Base-by-base conservation (phyloP, 2,113 vertebrate genomes). In the Periophthalmus modestus region DNA sequence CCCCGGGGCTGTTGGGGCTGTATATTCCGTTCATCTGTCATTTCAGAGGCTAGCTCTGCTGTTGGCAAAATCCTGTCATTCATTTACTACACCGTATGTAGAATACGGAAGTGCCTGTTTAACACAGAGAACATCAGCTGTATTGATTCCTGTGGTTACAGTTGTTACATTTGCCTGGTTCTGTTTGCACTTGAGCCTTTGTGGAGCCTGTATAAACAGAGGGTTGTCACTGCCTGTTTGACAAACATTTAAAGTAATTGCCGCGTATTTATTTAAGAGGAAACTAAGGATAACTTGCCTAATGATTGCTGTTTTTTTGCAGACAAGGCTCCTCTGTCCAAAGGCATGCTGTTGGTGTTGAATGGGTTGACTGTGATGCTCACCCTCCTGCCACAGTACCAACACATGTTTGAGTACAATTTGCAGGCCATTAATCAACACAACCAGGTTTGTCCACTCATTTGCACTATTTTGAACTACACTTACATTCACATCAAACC, bases 321-420 rank as follows among this genome's bases (percentile, higher is more conserved):
- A 94, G 94, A 94, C 83, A 94, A 92, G 83, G 93, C 93, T 73
- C 94, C 94, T 21, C 85, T 94, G 82, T 94, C 86, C 2, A 94
- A 94, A 87, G 84, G 89, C 76, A 86, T 94, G 52, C 87, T 94
- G 71, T 69, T 94, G 81, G 77, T 94, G 61, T 89, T 93, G 33
- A 90, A 85, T 67, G 92, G 90, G 36, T 82, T 94, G 77, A 89
- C 93, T 7, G 87, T 93, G 72, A 88, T 93, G 88, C 83, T 94
- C 66, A 83, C 80, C 15, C 76, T 94, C 65, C 86, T 93, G 82
- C 92, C 93, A 61, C 92, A 92, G 71, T 92, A 94, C 88, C 92
- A 94, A 13, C 77, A 90, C 0, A 71, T 94, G 69, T 94, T 94
- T 52, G 54, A 70, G 7, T 94, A 94, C 90, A 93, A 88, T 88